A percentile compares a stretch with the other conserved stretches of the same genome.
Evolutionary conservation across 1,140 invertebrate species (phyloP).

Genomic region (Semibalanus balanoides): DNA sequence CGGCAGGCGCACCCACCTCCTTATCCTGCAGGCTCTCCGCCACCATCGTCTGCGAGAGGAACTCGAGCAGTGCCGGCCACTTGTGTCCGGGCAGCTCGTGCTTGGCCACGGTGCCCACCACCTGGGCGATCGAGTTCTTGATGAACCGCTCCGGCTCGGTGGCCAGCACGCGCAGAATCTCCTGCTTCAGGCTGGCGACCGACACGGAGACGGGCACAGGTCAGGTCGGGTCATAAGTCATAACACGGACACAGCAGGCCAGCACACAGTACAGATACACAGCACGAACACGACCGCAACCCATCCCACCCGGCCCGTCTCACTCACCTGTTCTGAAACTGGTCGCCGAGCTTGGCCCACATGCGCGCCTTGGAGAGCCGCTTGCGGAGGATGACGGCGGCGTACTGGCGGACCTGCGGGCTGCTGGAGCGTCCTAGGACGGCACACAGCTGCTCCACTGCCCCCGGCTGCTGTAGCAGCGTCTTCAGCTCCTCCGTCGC

Average conservation of each 20-base stretch:
- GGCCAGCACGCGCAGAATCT: slow-evolving; percentile 40
- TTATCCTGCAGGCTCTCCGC: slow-evolving; percentile 39
- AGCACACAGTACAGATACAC: no score
- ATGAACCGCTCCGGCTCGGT: slow-evolving; percentile 45
- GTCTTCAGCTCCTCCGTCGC: slow-evolving; percentile 45
- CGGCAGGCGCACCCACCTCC: slow-evolving; percentile 34
- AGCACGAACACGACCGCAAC: no score
- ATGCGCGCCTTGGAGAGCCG: slow-evolving; percentile 41
- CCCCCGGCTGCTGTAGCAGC: slow-evolving; percentile 45
- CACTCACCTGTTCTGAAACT: slow-evolving; percentile 36
- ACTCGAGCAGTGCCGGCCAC: slow-evolving; percentile 55
- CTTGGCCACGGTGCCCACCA: slow-evolving; percentile 50
- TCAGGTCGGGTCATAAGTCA: no score
- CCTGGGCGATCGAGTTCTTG: slow-evolving; percentile 45
- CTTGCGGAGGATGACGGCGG: slow-evolving; percentile 45
- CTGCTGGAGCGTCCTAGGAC: slow-evolving; percentile 39
- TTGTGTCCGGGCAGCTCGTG: slow-evolving; percentile 49
- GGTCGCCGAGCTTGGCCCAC: slow-evolving; percentile 41
- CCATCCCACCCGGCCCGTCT: no score
- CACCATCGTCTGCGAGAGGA: slow-evolving; percentile 41
- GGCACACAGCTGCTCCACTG: slow-evolving; percentile 40
- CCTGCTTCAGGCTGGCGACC: slow-evolving; percentile 41
- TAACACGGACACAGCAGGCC: no score
- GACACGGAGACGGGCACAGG: no score
- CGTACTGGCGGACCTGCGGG: slow-evolving; percentile 49